Base-by-base conservation (phyloP, 1,140 invertebrate species). In the Cataglyphis hispanica region DNA sequence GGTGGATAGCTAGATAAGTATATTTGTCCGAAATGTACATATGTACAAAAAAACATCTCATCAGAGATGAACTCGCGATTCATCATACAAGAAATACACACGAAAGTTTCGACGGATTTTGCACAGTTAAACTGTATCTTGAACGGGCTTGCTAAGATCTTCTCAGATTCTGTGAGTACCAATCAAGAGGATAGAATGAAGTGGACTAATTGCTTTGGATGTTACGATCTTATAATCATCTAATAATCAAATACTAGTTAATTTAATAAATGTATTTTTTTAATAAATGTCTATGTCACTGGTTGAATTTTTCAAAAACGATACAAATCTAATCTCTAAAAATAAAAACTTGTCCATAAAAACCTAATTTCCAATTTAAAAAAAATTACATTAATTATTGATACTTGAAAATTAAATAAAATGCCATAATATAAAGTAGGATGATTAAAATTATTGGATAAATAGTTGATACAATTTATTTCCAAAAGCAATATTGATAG, bases 41-140 rank as follows among this genome's bases (percentile, higher is more conserved):
- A 78, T 60, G 25, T 66, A 85, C 40, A 22, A 50, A 78, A 22
- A 50, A 78, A 78, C n/a, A 69, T 67, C 13, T 63, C 16, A 50
- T 86, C 60, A 81, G 27, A 56, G 37, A 22, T 37, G 25, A 56
- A 7, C 43, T 64, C 67, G 34, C 19, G 25, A 74, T 72, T 83
- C 31, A 63, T 34, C 46, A 16, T 50, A 13, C 58, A 11, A 27
- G 25, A 63, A 27, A 72, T 50, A 53, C 19, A 37, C 43, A 46
- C 11, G 11, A 37, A 40, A 60, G 76, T 81, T 70, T 81, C 58
- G 19, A 1, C n/a, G 16, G 1, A 77, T 77, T 13, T 77, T 37
- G 37, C 53, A 1, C 3, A 56, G 16, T 46, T 11, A 0, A 70
- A 11, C 16, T 19, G 34, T 16, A 8, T 43, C 25, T 43, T 61